Percentiles rank a stretch among this genome's conserved stretches.
Conservation (phyloP, 2,113 vertebrate genomes). For the Melanostigma gelatinosum region DNA sequence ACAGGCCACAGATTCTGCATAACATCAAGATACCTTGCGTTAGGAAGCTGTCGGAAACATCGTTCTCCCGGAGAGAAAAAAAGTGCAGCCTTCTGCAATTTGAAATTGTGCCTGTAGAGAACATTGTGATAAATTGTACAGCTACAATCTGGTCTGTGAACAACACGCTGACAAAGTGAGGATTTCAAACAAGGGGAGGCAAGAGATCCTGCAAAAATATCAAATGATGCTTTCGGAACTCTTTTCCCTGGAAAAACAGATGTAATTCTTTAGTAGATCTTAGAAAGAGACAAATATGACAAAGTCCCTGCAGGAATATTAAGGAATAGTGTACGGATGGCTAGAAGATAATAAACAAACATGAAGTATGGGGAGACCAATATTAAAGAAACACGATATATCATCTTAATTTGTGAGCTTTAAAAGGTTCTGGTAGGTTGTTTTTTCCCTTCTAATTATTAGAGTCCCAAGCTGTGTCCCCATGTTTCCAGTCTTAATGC, state of each 20-base stretch:
- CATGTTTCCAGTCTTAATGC: not conserved
- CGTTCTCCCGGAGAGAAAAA: conserved; percentile 1
- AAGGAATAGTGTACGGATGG: not conserved
- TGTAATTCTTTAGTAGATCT: conserved; percentile 13
- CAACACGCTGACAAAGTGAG: conserved; percentile 51
- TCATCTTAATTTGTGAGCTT: not conserved
- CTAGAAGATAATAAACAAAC: not conserved
- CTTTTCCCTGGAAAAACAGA: conserved; percentile 2
- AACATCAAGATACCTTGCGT: conserved; percentile 39
- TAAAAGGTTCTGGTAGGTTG: not conserved
- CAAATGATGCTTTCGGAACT: conserved; percentile 22
- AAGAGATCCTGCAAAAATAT: conserved; percentile 34
- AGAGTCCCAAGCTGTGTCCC: not conserved
- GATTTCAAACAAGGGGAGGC: conserved; percentile 37
- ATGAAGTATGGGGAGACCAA: not conserved
- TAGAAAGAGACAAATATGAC: conserved; percentile 8
- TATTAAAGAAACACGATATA: not conserved
- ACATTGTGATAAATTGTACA: conserved; percentile 57
- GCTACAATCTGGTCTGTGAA: conserved; percentile 22
- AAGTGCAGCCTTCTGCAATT: conserved; percentile 46
- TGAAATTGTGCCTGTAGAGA: conserved; percentile 47
- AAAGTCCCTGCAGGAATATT: not conserved
- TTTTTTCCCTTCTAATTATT: not conserved
- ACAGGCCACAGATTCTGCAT: conserved; percentile 35
- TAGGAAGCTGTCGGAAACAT: conserved; percentile 41